A percentile compares a stretch with the other conserved stretches of the same genome.
Evolutionary conservation across 2,888 invertebrate genomes (phyloP).

Genomic region (Priocnemis perturbator): DNA sequence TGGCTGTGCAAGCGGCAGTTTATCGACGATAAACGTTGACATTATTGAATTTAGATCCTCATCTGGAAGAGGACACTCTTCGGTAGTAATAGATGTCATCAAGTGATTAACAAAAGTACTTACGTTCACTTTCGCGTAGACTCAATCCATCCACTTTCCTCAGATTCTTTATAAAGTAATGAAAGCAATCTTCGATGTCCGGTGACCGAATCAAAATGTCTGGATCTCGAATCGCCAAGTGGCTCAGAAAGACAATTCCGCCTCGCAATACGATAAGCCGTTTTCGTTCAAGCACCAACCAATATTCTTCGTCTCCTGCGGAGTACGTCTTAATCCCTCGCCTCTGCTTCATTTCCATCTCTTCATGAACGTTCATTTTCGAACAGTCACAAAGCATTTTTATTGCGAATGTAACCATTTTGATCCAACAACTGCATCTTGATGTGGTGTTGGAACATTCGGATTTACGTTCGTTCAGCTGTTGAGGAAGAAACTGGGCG

Average conservation of each 20-base stretch:
- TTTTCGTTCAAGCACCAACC: slow-evolving; percentile 50
- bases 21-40: slow-evolving; percentile 61
- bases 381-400: slow-evolving; percentile 64
- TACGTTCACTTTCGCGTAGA: slow-evolving; percentile 66
- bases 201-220: slow-evolving; percentile 63
- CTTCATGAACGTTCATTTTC: slow-evolving; percentile 47
- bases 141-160: slow-evolving; percentile 54
- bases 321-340: slow-evolving; percentile 23
- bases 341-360: slow-evolving; percentile 9
- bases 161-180: slow-evolving; percentile 63
- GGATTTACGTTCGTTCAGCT: slow-evolving; percentile 39
- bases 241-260: slow-evolving; percentile 67
- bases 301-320: slow-evolving; percentile 55
- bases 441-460: slow-evolving; percentile 42
- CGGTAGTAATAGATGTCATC: too few relatives aligned
- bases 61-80: slow-evolving; percentile 48
- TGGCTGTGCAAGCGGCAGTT: slow-evolving; percentile 37
- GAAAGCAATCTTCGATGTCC: slow-evolving; percentile 65
- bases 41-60: slow-evolving; percentile 63
- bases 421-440: slow-evolving; percentile 64
- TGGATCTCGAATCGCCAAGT: slow-evolving; percentile 64
- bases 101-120: slow-evolving; percentile 33
- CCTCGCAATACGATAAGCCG: slow-evolving; percentile 60
- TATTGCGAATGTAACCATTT: slow-evolving; percentile 61
- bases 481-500: too few relatives aligned